These are phyloP conservation scores for Rhinolophus ferrumequinum DNA, from an alignment of 2,113 vertebrate genomes.

Conservation along the genomic window DNA sequence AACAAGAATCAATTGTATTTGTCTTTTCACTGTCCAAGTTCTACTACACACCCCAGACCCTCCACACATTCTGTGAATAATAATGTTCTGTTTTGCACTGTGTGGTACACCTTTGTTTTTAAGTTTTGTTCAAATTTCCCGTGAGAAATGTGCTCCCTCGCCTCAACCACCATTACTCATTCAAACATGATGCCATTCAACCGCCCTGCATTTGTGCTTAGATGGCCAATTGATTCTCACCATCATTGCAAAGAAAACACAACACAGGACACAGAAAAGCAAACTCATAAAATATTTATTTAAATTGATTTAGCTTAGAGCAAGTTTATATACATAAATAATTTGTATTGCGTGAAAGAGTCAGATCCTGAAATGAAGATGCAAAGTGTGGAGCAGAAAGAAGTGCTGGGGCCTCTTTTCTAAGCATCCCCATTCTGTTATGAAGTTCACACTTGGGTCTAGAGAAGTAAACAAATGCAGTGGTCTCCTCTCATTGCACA, in stretches of 20 bases:
- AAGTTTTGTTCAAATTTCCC: neutral
- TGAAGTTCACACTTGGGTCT: neutral
- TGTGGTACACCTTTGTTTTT: neutral
- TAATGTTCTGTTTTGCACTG: neutral
- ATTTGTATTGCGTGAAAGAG: constrained; percentile 71
- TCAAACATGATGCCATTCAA: neutral
- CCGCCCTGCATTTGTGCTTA: neutral
- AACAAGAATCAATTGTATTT: neutral
- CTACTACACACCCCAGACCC: fast-evolving
- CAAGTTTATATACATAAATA: constrained; percentile 78
- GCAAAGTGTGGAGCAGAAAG: neutral
- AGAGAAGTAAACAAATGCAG: neutral
- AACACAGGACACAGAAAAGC: constrained; percentile 68
- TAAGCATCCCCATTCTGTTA: neutral
- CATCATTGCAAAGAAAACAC: constrained; percentile 43
- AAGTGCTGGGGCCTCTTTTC: neutral
- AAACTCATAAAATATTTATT: constrained; percentile 85
- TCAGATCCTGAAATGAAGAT: constrained; percentile 76
- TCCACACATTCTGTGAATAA: neutral
- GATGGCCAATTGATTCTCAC: constrained; percentile 44
- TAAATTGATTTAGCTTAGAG: constrained; percentile 83
- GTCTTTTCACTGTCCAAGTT: neutral
- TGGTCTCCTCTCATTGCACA: neutral
- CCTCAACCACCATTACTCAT: no score
- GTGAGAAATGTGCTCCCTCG: neutral